These are phyloP conservation scores for Crocodylus rhombifer DNA, from an alignment of 2,797 vertebrate genomes.

Conservation along the genomic window DNA sequence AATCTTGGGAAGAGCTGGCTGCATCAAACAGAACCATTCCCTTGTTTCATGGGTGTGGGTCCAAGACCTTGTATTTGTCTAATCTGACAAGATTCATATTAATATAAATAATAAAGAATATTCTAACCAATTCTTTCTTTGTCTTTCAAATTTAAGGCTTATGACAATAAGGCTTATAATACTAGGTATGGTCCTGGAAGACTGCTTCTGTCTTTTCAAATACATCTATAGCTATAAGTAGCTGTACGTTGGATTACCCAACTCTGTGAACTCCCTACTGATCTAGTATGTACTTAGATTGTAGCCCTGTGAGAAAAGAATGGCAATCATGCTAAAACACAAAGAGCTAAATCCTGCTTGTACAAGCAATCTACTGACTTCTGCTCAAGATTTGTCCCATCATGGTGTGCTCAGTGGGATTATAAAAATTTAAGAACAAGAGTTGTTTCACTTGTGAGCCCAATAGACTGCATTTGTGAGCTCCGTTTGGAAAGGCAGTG, in stretches of 20 bases:
- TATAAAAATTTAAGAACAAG: neutral
- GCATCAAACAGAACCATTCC: neutral
- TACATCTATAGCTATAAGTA: neutral
- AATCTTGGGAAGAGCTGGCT: neutral
- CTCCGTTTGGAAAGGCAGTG: fast-evolving
- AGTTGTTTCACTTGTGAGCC: neutral
- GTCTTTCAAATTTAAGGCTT: neutral
- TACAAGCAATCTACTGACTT: no score
- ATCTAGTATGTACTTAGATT: neutral
- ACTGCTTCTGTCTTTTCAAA: neutral
- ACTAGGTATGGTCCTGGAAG: neutral
- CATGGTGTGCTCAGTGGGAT: fast-evolving
- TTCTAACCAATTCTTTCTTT: neutral
- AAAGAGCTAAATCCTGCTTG: neutral
- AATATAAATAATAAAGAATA: neutral
- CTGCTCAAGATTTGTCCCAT: neutral
- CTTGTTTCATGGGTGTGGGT: neutral
- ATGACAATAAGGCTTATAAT: neutral
- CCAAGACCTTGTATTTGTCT: neutral
- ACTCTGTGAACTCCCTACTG: neutral
- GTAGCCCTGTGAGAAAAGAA: fast-evolving
- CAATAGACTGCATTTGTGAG: neutral
- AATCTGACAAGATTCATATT: fast-evolving
- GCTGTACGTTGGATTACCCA: neutral
- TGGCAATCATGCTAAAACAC: neutral